Evolutionary conservation across 2,888 invertebrate genomes (phyloP).

Genomic region (Scaptomyza polygonia): DNA sequence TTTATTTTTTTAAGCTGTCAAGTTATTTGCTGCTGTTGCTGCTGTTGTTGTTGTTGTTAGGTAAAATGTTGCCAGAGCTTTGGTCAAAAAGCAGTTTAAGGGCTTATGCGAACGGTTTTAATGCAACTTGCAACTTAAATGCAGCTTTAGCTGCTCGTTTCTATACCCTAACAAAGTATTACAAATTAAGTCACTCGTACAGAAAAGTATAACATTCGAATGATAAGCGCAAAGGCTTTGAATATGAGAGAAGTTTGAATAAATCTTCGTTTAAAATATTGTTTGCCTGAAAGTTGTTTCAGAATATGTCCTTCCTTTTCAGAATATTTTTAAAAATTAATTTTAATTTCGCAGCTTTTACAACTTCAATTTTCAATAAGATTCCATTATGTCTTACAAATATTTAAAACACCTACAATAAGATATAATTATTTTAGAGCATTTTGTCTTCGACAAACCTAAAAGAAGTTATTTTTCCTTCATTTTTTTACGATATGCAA

Average conservation of each 20-base stretch:
- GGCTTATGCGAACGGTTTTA: slow-evolving; percentile 15
- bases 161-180: background rate
- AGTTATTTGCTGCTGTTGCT: background rate
- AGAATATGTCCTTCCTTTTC: too few species aligned
- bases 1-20: background rate
- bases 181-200: background rate
- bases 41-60: slow-evolving; percentile 11
- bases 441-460: background rate
- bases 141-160: slow-evolving; percentile 16
- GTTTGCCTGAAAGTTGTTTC: too few species aligned
- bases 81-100: slow-evolving; percentile 31
- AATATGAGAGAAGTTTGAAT: too few species aligned
- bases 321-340: too few species aligned
- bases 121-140: slow-evolving; percentile 31
- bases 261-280: too few species aligned
- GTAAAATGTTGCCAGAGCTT: slow-evolving; percentile 11
- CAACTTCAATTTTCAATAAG: too few species aligned
- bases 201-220: too few species aligned
- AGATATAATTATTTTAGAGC: background rate
- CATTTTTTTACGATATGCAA: background rate
- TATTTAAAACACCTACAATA: too few species aligned
- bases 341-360: too few species aligned
- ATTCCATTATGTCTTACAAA: too few species aligned
- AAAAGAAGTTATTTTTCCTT: background rate
- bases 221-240: too few species aligned